These are phyloP conservation scores for Agrotis exclamationis DNA, from an alignment of 2,888 invertebrate species.

Conservation along the genomic window DNA sequence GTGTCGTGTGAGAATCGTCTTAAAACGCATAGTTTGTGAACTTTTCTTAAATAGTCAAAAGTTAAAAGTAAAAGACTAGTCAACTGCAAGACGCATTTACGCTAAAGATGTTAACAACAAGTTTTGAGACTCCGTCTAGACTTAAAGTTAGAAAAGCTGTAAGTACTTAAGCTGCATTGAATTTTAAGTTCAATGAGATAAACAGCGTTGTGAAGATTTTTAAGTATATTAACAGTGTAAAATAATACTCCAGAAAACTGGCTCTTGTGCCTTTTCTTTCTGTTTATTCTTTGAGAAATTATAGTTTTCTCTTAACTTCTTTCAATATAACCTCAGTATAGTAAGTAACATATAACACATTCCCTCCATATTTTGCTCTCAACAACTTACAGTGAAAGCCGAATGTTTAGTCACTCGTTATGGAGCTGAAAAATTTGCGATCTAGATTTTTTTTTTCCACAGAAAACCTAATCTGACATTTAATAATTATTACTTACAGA, in stretches of 20 bases:
- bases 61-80: conserved; percentile 23
- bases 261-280: neutral
- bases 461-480: too few species aligned
- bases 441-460: too few species aligned
- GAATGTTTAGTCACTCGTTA: too few species aligned
- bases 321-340: too few species aligned
- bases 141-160: conserved; percentile 31
- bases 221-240: neutral
- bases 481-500: too few species aligned
- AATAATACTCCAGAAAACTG: neutral
- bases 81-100: conserved; percentile 18
- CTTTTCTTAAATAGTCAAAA: conserved; percentile 28
- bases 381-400: too few species aligned
- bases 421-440: too few species aligned
- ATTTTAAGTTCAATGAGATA: conserved; percentile 22
- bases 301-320: too few species aligned
- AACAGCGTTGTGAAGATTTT: conserved; percentile 1
- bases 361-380: too few species aligned
- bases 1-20: neutral
- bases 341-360: too few species aligned
- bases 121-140: conserved; percentile 48
- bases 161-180: conserved; percentile 8
- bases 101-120: conserved; percentile 24
- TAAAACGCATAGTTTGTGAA: conserved; percentile 12
- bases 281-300: neutral